phyloP scores from a whole-genome alignment of 2,888 invertebrate species.

The Labia minor region DNA sequence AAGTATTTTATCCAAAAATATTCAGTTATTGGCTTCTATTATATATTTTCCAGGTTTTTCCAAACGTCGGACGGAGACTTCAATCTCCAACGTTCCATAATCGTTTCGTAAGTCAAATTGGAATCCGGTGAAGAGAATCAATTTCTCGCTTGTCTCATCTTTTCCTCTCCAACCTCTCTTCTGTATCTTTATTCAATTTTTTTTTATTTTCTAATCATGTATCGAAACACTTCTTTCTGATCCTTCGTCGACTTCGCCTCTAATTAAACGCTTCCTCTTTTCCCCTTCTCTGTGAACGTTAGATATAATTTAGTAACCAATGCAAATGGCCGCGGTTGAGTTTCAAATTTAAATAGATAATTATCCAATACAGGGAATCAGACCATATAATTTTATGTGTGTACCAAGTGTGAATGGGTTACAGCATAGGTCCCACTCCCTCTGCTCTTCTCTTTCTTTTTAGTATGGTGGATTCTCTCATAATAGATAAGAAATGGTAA shows the following conservation, averaged over 20 bases:
- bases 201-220: no score
- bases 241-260: not conserved
- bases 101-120: no score
- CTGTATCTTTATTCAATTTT: no score
- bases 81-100: no score
- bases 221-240: not conserved
- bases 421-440: not conserved
- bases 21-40: no score
- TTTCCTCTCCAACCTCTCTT: no score
- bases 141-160: no score
- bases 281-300: not conserved
- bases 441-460: not conserved
- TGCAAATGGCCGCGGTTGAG: constrained; percentile 7
- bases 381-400: constrained; percentile 13
- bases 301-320: not conserved
- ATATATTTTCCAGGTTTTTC: no score
- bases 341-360: constrained; percentile 13
- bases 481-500: not conserved
- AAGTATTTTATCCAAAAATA: no score
- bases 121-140: no score
- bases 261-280: not conserved
- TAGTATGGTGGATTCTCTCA: not conserved
- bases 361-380: constrained; percentile 7
- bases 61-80: no score
- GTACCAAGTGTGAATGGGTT: constrained; percentile 13